Percentiles rank a stretch among this genome's conserved stretches.
phyloP scores from a whole-genome alignment of 2,888 invertebrate species.

The Chrysolina americana region DNA sequence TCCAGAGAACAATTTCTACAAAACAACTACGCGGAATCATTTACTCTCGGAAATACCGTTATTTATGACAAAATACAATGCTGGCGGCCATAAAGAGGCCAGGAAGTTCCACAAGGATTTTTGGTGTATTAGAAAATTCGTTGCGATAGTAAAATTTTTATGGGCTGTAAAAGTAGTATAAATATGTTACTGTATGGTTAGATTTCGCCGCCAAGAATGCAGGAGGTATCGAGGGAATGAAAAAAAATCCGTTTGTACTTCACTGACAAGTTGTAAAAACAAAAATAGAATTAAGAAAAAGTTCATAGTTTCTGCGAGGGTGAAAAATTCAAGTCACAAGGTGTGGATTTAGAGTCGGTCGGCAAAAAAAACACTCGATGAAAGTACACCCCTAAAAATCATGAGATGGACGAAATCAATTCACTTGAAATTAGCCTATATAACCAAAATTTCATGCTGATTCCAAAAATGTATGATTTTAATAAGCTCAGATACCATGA shows the following conservation, averaged over 20 bases:
- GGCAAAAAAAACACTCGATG: too few relatives aligned
- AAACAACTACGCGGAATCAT: not conserved
- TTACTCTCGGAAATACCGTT: conserved; percentile 10
- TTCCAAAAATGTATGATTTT: too few relatives aligned
- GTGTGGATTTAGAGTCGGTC: too few relatives aligned
- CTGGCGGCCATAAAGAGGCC: conserved; percentile 35
- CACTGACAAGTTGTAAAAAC: too few relatives aligned
- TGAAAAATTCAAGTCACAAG: too few relatives aligned
- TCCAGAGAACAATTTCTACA: not conserved
- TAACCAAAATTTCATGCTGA: too few relatives aligned
- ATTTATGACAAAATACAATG: conserved; percentile 38
- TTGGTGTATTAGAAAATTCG: conserved; percentile 42
- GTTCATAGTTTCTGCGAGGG: too few relatives aligned
- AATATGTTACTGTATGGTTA: conserved; percentile 25
- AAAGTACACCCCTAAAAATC: too few relatives aligned
- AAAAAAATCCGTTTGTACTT: not conserved
- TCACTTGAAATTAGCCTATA: too few relatives aligned
- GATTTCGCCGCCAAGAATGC: not conserved
- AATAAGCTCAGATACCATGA: too few relatives aligned
- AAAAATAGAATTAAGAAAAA: too few relatives aligned
- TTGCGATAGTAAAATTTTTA: conserved; percentile 39
- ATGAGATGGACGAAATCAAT: too few relatives aligned
- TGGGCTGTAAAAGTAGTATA: conserved; percentile 29
- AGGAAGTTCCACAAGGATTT: conserved; percentile 37
- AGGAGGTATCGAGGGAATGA: not conserved